Evolutionary conservation across 2,888 invertebrate genomes (phyloP).

Genomic region (Leucania comma): DNA sequence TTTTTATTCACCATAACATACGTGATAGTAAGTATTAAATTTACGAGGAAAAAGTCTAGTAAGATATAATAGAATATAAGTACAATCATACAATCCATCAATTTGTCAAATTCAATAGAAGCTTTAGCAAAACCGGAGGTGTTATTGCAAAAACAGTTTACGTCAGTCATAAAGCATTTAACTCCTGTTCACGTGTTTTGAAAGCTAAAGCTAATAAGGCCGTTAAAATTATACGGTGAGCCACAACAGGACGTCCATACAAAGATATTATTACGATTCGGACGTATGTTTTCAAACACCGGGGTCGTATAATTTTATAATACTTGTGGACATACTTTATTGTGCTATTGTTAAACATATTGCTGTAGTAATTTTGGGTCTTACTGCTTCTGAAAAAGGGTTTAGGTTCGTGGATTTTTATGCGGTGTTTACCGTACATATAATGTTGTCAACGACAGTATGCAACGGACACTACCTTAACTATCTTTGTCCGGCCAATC

Average conservation of each 20-base stretch:
- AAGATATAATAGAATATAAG: no score
- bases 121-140: conserved; percentile 41
- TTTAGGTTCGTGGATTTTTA: background rate
- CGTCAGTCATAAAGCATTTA: conserved; percentile 78
- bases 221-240: conserved; percentile 83
- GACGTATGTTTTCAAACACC: conserved; percentile 84
- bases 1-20: no score
- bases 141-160: conserved; percentile 76
- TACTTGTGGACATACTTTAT: conserved; percentile 72
- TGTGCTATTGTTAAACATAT: conserved; percentile 40
- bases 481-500: conserved; percentile 74
- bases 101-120: conserved; percentile 31
- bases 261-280: conserved; percentile 81
- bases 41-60: no score
- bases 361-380: conserved; percentile 46
- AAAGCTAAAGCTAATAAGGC: conserved; percentile 83
- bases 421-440: conserved; percentile 30
- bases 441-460: conserved; percentile 59
- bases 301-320: conserved; percentile 85
- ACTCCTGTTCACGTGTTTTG: conserved; percentile 82
- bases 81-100: background rate
- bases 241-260: conserved; percentile 77
- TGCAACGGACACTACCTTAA: conserved; percentile 67
- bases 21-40: no score
- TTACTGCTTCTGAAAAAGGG: conserved; percentile 39